phyloP scores from a whole-genome alignment of 2,113 vertebrate genomes.

The Ciconia stormi region DNA sequence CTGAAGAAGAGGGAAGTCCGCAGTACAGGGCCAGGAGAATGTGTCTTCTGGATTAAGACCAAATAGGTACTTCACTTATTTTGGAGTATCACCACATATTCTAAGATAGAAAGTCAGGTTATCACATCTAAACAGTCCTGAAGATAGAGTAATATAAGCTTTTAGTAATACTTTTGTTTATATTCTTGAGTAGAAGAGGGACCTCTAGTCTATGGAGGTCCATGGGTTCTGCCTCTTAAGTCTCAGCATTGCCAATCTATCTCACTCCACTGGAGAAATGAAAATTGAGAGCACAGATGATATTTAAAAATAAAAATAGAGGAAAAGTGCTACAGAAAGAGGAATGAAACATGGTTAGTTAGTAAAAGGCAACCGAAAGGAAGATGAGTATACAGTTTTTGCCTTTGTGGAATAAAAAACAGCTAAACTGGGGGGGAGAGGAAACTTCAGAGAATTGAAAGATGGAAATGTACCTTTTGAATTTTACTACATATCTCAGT shows the following conservation, averaged over 20 bases:
- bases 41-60: not conserved
- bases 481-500: not conserved
- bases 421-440: not conserved
- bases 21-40: not conserved
- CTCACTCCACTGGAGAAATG: not conserved
- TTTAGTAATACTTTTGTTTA: not conserved
- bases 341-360: not conserved
- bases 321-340: not conserved
- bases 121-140: not conserved
- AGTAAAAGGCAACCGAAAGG: not conserved
- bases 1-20: not conserved
- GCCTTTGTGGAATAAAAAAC: not conserved
- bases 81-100: not conserved
- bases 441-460: not conserved
- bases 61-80: not conserved
- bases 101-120: not conserved
- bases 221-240: not conserved
- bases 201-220: not conserved
- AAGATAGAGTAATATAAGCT: not conserved
- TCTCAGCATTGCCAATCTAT: not conserved
- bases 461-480: not conserved
- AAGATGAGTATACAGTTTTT: not conserved
- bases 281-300: not conserved
- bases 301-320: not conserved
- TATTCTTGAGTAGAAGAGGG: not conserved